Evolutionary conservation across 2,888 invertebrate species (phyloP).

Genomic region (Eristalinus sepulchralis): DNA sequence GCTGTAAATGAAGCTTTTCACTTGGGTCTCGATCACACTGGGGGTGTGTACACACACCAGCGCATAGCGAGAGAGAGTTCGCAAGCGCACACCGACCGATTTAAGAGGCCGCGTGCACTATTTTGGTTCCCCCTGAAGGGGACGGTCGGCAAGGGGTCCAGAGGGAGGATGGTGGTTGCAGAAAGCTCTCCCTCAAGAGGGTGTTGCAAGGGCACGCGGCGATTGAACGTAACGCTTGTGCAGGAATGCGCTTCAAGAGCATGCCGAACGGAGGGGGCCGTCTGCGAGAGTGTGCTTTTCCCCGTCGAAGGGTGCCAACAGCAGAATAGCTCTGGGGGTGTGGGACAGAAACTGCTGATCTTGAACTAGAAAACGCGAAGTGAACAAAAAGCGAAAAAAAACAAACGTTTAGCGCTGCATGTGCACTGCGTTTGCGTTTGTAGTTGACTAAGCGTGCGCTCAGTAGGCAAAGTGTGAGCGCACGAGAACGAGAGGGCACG

Average conservation of each 20-base stretch:
- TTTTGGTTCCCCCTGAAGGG: constrained; percentile 9
- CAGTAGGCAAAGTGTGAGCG: neutral
- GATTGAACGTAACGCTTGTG: constrained; percentile 20
- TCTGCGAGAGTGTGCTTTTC: neutral
- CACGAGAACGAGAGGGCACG: neutral
- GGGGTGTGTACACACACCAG: constrained; percentile 24
- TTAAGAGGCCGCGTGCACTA: constrained; percentile 24
- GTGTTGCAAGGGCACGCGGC: constrained; percentile 58
- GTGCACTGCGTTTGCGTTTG: constrained; percentile 67
- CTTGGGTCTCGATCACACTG: constrained; percentile 32
- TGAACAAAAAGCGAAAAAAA: constrained; percentile 14
- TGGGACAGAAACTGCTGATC: constrained; percentile 49
- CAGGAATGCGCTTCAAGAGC: constrained; percentile 38
- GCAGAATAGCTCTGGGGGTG: constrained; percentile 8
- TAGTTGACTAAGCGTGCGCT: constrained; percentile 39
- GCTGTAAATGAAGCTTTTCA: constrained; percentile 41
- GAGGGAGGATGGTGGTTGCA: neutral
- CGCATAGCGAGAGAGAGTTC: constrained; percentile 7
- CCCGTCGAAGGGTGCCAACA: constrained; percentile 13
- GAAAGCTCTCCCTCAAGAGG: constrained; percentile 58
- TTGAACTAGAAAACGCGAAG: constrained; percentile 67
- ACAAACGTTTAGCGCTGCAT: constrained; percentile 29
- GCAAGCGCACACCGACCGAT: neutral
- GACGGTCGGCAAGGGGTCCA: too few relatives aligned
- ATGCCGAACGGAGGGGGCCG: neutral